Conservation (phyloP, 1,140 invertebrate species). For the Stegodyphus mimosarum region DNA sequence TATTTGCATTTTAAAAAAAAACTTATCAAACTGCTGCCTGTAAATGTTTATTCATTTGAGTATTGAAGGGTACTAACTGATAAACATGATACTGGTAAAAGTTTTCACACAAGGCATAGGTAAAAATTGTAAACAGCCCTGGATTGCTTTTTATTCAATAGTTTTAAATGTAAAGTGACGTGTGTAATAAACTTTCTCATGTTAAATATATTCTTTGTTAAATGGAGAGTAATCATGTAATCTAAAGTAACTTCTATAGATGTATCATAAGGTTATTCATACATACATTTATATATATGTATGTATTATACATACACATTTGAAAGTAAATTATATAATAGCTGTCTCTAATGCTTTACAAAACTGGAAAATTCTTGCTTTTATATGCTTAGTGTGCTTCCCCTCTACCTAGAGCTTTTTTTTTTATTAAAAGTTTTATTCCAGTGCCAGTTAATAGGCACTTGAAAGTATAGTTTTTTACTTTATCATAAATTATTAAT, state of each 20-base stretch:
- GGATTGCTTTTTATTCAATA: not conserved
- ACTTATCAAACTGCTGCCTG: not conserved
- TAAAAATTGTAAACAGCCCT: not conserved
- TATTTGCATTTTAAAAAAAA: not conserved
- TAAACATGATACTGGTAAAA: not conserved
- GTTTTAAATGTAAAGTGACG: not conserved
- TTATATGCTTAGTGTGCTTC: constrained; percentile 29
- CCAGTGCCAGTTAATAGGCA: constrained; percentile 34
- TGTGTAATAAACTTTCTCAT: not conserved
- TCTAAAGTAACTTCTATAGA: not conserved
- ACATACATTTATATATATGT: no score
- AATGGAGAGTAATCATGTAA: not conserved
- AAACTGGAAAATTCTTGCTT: no score
- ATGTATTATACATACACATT: not conserved
- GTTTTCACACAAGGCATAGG: not conserved
- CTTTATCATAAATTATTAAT: constrained; percentile 37
- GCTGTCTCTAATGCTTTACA: not conserved
- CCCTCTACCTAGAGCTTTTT: constrained; percentile 50
- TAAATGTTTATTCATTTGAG: not conserved
- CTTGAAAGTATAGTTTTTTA: constrained; percentile 52
- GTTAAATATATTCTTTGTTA: not conserved
- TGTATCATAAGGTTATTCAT: not conserved
- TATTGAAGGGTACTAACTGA: not conserved
- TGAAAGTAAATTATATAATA: no score
- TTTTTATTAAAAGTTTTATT: constrained; percentile 48